Conservation (phyloP, 2,113 vertebrate species). For the Leptocoma aspasia region DNA sequence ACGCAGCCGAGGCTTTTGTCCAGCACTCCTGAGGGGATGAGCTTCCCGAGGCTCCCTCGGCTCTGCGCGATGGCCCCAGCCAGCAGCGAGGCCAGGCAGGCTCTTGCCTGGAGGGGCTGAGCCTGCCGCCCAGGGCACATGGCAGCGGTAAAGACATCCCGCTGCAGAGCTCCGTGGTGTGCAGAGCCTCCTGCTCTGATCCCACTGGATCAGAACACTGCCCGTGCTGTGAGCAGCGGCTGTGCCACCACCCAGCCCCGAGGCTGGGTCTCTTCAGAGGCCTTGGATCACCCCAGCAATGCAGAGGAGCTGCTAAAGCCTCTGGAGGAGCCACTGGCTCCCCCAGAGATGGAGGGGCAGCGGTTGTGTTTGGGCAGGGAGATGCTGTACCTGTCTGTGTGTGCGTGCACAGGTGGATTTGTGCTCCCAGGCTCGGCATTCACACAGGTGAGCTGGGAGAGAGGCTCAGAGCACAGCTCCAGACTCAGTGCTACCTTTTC, state of each 20-base stretch:
- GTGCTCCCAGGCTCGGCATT: neutral
- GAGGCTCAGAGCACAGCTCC: neutral
- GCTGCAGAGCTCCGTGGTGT: neutral
- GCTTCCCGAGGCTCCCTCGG: neutral
- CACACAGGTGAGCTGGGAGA: neutral
- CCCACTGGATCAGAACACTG: neutral
- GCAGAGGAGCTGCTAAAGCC: neutral
- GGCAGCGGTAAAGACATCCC: neutral
- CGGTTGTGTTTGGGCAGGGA: neutral
- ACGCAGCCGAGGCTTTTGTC: neutral
- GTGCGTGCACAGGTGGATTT: neutral
- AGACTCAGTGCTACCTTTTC: neutral
- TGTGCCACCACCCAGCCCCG: accelerated
- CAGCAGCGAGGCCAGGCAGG: neutral
- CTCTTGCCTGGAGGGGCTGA: neutral
- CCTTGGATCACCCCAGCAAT: neutral
- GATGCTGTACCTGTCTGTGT: neutral
- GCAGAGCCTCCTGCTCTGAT: neutral
- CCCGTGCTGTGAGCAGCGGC: accelerated
- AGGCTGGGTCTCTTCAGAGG: neutral
- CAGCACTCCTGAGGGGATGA: neutral
- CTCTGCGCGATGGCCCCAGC: accelerated
- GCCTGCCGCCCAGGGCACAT: neutral
- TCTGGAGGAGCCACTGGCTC: neutral
- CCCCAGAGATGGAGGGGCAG: neutral